Conservation (phyloP, 2,113 vertebrate species). For the Nerophis ophidion region DNA sequence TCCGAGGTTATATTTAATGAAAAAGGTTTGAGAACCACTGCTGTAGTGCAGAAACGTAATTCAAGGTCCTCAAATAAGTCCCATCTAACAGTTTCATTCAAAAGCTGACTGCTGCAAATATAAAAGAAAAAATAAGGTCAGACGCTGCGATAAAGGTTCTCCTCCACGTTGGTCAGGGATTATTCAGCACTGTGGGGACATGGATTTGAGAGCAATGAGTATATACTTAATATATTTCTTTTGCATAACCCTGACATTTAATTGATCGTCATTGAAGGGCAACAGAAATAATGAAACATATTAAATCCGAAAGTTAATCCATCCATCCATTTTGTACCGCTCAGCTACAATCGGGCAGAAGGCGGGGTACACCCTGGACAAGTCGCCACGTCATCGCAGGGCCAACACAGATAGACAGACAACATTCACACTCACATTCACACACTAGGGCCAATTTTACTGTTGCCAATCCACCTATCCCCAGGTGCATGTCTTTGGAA, state of each 20-base stretch:
- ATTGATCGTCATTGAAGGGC: neutral
- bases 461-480: too few relatives aligned
- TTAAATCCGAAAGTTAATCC: too few relatives aligned
- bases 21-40: too few relatives aligned
- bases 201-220: neutral
- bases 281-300: neutral
- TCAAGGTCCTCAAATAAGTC: slow-evolving; percentile 6
- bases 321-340: too few relatives aligned
- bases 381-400: too few relatives aligned
- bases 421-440: too few relatives aligned
- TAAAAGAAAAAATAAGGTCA: slow-evolving; percentile 15
- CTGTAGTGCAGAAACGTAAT: slow-evolving; percentile 2
- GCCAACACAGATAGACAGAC: too few relatives aligned
- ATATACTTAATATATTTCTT: neutral
- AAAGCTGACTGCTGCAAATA: slow-evolving; percentile 7
- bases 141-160: slow-evolving; percentile 4
- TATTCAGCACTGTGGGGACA: neutral
- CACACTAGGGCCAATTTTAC: too few relatives aligned
- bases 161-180: slow-evolving; percentile 1
- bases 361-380: too few relatives aligned
- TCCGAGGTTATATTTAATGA: too few relatives aligned
- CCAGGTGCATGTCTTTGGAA: too few relatives aligned
- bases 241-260: neutral
- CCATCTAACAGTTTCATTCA: slow-evolving; percentile 2
- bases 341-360: too few relatives aligned